phyloP scores from a whole-genome alignment of 2,797 vertebrate species.

The Schizopygopsis pylzovi region DNA sequence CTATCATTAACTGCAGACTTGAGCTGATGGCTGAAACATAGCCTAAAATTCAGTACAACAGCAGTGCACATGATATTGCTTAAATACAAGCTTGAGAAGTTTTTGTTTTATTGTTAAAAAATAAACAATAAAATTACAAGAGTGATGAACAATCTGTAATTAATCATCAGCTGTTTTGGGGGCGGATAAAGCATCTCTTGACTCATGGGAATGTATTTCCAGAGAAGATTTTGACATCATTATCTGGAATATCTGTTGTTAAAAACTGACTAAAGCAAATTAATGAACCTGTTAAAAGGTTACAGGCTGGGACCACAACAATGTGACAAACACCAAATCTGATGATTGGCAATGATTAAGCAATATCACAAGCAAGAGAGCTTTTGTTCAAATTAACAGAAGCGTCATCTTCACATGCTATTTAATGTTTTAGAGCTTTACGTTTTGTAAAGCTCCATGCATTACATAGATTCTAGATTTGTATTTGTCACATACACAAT shows the following conservation, averaged over 20 bases:
- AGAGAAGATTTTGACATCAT: constrained; percentile 14
- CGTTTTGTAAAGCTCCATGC: neutral
- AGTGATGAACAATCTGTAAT: constrained; percentile 66
- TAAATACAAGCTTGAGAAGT: neutral
- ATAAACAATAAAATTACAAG: constrained; percentile 14
- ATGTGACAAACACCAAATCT: neutral
- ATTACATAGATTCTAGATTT: neutral
- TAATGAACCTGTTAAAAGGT: neutral
- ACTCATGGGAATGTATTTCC: constrained; percentile 64
- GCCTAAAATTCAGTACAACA: neutral
- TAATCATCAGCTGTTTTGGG: constrained; percentile 70
- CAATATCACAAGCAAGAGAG: neutral
- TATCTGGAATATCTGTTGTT: neutral
- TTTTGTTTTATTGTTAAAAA: neutral
- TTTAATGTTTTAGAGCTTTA: neutral
- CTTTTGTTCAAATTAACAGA: neutral
- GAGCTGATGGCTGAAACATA: neutral
- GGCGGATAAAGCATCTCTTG: constrained; percentile 52
- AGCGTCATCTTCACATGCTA: neutral
- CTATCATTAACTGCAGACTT: neutral
- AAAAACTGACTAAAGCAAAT: neutral
- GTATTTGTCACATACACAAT: too few species aligned
- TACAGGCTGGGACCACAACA: neutral
- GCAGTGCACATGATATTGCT: neutral
- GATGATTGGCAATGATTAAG: neutral